Base-by-base conservation (phyloP, 2,888 invertebrate genomes). In the Drosophila kuntzei region DNA sequence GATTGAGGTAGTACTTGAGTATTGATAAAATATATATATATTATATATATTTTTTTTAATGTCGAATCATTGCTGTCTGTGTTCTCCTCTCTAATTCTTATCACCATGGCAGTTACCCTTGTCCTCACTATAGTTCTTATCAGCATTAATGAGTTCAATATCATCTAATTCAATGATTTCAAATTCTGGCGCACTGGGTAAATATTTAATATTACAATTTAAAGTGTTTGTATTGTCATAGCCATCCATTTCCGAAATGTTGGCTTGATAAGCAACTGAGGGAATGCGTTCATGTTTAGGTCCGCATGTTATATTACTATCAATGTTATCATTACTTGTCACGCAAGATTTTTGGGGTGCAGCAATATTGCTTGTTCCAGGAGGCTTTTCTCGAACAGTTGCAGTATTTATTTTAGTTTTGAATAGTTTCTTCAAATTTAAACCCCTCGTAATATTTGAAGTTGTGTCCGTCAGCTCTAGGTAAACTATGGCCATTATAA, bases 1-100 rank as follows among this genome's bases (percentile, higher is more conserved):
- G 32, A 41, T 54, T 54, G 32, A 32, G 32, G 29, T 32, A 54
- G 53, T 54, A 54, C 53, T 41, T 53, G 20, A 29, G n/a, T 29
- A 53, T 32, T 53, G 29, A 53, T 53, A 41, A 36, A 39, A 6
- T 8, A 27, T 25, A 25, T 2, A n/a, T 22, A 7, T 11, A 27
- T 18, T 18, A 18, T 27, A 14, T 39, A n/a, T 7, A 39, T 20
- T 18, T 9, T 20, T 0, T 53, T 32, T 18, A 5, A n/a, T 22
- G 50, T 14, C n/a, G 12, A n/a, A 20, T 34, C 12, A 49, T 22
- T 22, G 6, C 1, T n/a, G 14, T 29, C 3, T 25, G 11, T 0
- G 3, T 16, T 18, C 18, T 8, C 29, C 1, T 27, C 4, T 3
- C 7, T 12, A n/a, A 32, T 11, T 20, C 29, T 32, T 41, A 41